Evolutionary conservation across 2,888 invertebrate genomes (phyloP), one percentile per base, ranked within the genome.

Genomic region (Melangyna quadrimaculata): DNA sequence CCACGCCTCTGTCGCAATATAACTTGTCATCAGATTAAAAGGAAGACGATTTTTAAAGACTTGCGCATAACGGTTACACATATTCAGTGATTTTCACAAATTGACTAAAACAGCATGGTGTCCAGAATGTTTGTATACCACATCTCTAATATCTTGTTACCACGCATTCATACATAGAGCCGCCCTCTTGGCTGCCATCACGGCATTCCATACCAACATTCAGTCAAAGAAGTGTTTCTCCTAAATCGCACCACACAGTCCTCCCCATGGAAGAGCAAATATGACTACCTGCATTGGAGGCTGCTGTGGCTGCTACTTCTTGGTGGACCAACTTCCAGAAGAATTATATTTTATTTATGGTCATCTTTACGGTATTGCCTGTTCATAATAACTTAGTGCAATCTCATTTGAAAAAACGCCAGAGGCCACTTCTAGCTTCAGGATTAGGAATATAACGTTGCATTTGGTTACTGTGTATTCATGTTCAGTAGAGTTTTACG

Each of bases 1-100:
- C 61, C 61, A 61, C n/a, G n/a, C n/a, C n/a, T n/a, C 61, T 61
- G 61, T 61, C 61, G 61, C 61, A 24, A 61, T 40, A 61, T 40
- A 40, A 24, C 9, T 61, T 61, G 40, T 61, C 40, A 61, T 61
- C 61, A 40, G 61, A 61, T 61, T 40, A 61, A 24, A 61, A 61
- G 14, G n/a, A 40, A 40, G 24, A 40, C n/a, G 40, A 24, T 40
- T 40, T 40, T 9, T 4, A 37, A 37, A 59, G 22, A 19, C 8
- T 2, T 40, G n/a, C n/a, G n/a, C 61, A 61, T 61, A 61, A 61
- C 40, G 40, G 61, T n/a, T n/a, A n/a, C n/a, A n/a, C 14, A 61
- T 3, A 61, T 61, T 37, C 61, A 61, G 14, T 61, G 40, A 27
- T 40, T 61, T 37, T 27, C 37, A 37, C 61, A 61, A 61, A 61